Percentiles rank a stretch among this genome's conserved stretches.
These are phyloP conservation scores for Regulus satrapa DNA, from an alignment of 2,113 vertebrate species.

Conservation along the genomic window DNA sequence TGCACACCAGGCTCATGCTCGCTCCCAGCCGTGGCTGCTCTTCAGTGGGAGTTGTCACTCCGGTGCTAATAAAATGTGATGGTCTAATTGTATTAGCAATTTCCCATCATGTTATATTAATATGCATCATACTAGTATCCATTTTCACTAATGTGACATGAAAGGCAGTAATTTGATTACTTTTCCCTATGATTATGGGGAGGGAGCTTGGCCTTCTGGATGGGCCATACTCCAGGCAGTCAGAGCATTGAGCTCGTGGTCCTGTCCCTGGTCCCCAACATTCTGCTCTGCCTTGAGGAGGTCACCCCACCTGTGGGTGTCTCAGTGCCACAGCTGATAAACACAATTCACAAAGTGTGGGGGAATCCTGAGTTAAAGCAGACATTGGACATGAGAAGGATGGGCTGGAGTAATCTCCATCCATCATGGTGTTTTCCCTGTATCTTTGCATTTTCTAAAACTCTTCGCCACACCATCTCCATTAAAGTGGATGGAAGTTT, in stretches of 20 bases:
- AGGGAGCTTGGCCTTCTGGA: slow-evolving; percentile 25
- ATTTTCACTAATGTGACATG: slow-evolving; percentile 78
- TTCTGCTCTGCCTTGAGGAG: background rate
- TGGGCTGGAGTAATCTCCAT: background rate
- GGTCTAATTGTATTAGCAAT: slow-evolving; percentile 82
- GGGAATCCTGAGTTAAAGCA: background rate
- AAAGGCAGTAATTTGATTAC: slow-evolving; percentile 79
- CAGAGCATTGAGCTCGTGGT: accelerated
- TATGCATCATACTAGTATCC: slow-evolving; percentile 75
- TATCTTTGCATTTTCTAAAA: background rate
- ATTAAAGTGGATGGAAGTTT: background rate
- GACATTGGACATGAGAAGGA: background rate
- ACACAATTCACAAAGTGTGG: background rate
- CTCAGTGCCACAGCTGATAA: background rate
- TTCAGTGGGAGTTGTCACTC: slow-evolving; percentile 62
- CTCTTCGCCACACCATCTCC: background rate
- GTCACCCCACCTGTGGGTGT: background rate
- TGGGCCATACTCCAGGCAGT: background rate
- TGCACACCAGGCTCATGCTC: background rate
- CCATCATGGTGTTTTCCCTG: background rate
- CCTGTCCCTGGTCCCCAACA: background rate
- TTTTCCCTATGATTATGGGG: slow-evolving; percentile 52
- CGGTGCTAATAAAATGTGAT: slow-evolving; percentile 76
- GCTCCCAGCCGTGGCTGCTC: background rate
- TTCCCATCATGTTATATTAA: slow-evolving; percentile 80